Percentiles rank a stretch among this genome's conserved stretches.
Evolutionary conservation across 2,113 vertebrate genomes (phyloP).

Genomic region (Malurus alboscapulatus): DNA sequence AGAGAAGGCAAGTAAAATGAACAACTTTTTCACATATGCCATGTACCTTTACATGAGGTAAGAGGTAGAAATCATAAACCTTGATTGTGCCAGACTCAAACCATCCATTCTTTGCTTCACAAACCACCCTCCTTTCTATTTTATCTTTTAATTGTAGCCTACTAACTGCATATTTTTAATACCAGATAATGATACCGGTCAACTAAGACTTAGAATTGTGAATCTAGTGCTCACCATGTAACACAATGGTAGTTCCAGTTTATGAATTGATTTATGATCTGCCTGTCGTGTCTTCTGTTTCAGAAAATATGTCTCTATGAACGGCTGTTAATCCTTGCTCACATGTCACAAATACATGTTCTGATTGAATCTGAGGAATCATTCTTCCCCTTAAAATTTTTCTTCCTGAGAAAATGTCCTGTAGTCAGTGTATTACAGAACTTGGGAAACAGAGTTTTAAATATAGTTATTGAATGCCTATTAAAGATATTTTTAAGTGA

Average conservation of each 20-base stretch:
- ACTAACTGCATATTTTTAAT: not conserved
- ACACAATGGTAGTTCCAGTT: not conserved
- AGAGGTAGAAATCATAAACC: not conserved
- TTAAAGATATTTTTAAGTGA: not conserved
- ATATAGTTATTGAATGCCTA: not conserved
- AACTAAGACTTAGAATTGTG: not conserved
- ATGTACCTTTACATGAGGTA: not conserved
- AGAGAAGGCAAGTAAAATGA: not conserved
- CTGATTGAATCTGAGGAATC: not conserved
- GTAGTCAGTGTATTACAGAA: not conserved
- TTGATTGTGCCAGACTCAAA: not conserved
- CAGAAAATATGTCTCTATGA: not conserved
- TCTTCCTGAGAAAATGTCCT: not conserved
- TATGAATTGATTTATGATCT: not conserved
- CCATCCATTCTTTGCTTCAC: not conserved
- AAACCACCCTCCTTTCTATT: not conserved
- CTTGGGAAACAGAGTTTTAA: not conserved
- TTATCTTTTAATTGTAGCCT: not conserved
- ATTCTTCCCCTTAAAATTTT: not conserved
- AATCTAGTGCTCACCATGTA: rapidly evolving
- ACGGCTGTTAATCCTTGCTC: not conserved
- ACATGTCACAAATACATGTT: not conserved
- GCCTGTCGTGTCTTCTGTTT: rapidly evolving
- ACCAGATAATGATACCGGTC: not conserved
- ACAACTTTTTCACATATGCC: not conserved